Evolutionary conservation across 2,888 invertebrate species (phyloP), one percentile per base, ranked within the genome.

Genomic region (Brassicogethes aeneus): DNA sequence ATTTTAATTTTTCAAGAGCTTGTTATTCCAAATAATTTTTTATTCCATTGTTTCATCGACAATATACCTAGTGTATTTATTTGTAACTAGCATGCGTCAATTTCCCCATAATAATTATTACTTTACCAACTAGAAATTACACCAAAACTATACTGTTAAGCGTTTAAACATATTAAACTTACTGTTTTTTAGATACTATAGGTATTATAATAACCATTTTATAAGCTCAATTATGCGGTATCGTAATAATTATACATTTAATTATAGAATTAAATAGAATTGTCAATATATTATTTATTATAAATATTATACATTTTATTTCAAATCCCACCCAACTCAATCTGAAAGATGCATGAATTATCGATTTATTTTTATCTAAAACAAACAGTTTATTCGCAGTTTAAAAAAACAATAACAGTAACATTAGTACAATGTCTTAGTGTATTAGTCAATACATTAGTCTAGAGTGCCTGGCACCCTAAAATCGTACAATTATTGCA

Each of bases 1-100:
- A 43, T 39, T 43, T 43, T 43, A 35, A n/a, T 17, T 39, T 43
- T 36, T 39, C 33, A 34, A 16, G 31, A 33, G 41, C 41, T 41
- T 41, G 37, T 37, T 43, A 35, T 36, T 32, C 23, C 23, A 23
- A 23, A 23, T 23, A 7, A 23, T 23, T 23, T 5, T 23, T 23
- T 23, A 23, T 23, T 23, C 5, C 5, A 23, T n/a, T n/a, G n/a
- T n/a, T n/a, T n/a, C n/a, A n/a, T n/a, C 10, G 23, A 23, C 23
- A 23, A 23, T 23, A 23, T 23, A 10, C 23, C 23, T 7, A 23
- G 23, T 23, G 10, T 5, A 7, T 23, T 23, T 23, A 23, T 23
- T 23, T 23, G 23, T 23, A 5, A 23, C n/a, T n/a, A n/a, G n/a
- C n/a, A n/a, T n/a, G n/a, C 23, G 10, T 23, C 23, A 5, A 23